Conservation (phyloP, 2,888 invertebrate species). For the Ypsolopha scabrella region DNA sequence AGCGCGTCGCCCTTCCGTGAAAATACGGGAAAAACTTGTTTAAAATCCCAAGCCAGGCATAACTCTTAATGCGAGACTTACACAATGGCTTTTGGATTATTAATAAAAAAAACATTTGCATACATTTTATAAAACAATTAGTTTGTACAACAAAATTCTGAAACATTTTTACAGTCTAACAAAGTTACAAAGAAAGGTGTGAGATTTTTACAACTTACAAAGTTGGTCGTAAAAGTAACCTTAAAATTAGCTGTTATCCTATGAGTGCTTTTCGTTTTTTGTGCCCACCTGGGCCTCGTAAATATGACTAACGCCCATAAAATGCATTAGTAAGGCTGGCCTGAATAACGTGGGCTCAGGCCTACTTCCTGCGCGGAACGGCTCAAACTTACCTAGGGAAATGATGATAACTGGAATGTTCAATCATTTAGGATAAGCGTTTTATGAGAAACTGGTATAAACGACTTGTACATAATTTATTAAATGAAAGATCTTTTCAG, state of each 20-base stretch:
- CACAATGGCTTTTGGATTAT: conserved; percentile 25
- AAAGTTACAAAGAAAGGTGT: too few species aligned
- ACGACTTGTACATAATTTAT: neutral
- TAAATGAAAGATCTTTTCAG: neutral
- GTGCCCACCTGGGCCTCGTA: conserved; percentile 55
- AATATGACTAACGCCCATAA: conserved; percentile 55
- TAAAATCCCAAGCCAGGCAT: conserved; percentile 60
- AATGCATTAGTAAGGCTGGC: conserved; percentile 60
- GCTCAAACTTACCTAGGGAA: neutral
- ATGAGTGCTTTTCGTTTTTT: conserved; percentile 42
- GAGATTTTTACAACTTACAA: conserved; percentile 14
- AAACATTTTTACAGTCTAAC: too few species aligned
- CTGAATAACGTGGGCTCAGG: conserved; percentile 45
- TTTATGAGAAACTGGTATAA: too few species aligned
- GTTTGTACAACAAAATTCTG: too few species aligned
- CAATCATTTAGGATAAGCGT: too few species aligned
- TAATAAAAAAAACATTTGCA: too few species aligned
- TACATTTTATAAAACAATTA: too few species aligned
- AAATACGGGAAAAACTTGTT: conserved; percentile 60
- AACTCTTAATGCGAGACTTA: conserved; percentile 49
- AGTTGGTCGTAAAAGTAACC: conserved; percentile 3
- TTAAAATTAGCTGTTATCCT: conserved; percentile 29
- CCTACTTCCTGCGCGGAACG: conserved; percentile 16
- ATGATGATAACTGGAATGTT: neutral
- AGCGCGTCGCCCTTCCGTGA: conserved; percentile 43